phyloP scores from a whole-genome alignment of 2,888 invertebrate genomes.

The Eristalis intricaria region DNA sequence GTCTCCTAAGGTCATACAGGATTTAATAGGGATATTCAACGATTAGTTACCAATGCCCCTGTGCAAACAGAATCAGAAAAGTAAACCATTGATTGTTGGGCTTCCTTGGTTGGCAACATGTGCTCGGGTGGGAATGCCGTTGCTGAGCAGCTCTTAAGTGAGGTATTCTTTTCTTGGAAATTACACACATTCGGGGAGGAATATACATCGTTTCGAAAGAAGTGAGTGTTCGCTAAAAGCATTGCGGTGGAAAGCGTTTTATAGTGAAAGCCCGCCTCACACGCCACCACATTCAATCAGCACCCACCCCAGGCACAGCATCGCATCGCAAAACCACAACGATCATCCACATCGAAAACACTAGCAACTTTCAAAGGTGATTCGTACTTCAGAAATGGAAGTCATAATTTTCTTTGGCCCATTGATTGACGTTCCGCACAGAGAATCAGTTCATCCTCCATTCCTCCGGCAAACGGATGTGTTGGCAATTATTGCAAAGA shows the following conservation, averaged over 20 bases:
- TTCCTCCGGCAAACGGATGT: conserved; percentile 51
- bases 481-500: conserved; percentile 61
- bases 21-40: conserved; percentile 34
- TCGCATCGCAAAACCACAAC: conserved; percentile 20
- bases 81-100: conserved; percentile 22
- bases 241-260: background rate
- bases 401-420: conserved; percentile 39
- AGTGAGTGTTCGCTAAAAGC: conserved; percentile 18
- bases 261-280: background rate
- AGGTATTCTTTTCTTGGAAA: background rate
- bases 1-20: conserved; percentile 13
- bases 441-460: conserved; percentile 40
- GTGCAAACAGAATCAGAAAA: conserved; percentile 35
- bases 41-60: conserved; percentile 17
- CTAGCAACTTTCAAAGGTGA: background rate
- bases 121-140: background rate
- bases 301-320: background rate
- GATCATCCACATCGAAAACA: conserved; percentile 13
- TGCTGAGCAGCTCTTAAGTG: conserved; percentile 1
- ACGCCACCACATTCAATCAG: conserved; percentile 19
- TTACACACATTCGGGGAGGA: background rate
- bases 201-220: background rate
- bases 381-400: background rate
- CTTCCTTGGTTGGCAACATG: background rate
- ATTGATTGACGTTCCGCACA: conserved; percentile 57